Base-by-base conservation (phyloP, 2,888 invertebrate species). In the Pseudococcus jackbeardsleyi region DNA sequence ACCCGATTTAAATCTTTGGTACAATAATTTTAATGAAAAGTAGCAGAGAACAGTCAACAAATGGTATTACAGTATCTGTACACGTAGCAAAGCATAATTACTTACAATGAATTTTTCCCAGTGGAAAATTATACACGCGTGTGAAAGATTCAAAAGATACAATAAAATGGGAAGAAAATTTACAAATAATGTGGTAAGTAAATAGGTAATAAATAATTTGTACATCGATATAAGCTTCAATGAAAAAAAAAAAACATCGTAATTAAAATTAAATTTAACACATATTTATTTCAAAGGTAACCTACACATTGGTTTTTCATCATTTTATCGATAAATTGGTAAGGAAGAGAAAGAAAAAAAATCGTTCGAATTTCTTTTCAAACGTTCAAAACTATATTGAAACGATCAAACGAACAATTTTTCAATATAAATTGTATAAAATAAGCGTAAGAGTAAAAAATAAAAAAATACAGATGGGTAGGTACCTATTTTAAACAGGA, bases 11-110 rank as follows among this genome's bases (percentile, higher is more conserved):
- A 22, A 68, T 68, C 19, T 26, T 68, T 26, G 68, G 26, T 68
- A 68, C 68, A 68, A 68, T 68, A 68, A 68, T 68, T 68, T 68
- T 68, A 68, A 68, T 68, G 68, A 68, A 68, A 68, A 68, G 68
- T 68, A 68, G 68, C 68, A 26, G 26, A 26, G 68, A 68, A 68
- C 68, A 68, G 68, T 68, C 68, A 68, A 68, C 68, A 68, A 68
- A 26, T 54, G n/a, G 26, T 68, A 68, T 11, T 22, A 68, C 15
- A 15, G 54, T 68, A 26, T 68, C 68, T 68, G 68, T 68, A 68
- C 68, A 68, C 26, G 12, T 68, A 68, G 68, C 68, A 68, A 68
- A 68, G 68, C 68, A 15, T 68, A 22, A 68, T 68, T 68, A 68
- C 68, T 54, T 54, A 54, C 54, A 54, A 54, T n/a, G 17, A 54